Base-by-base conservation (phyloP, 1,140 invertebrate species). In the Delia radicum region DNA sequence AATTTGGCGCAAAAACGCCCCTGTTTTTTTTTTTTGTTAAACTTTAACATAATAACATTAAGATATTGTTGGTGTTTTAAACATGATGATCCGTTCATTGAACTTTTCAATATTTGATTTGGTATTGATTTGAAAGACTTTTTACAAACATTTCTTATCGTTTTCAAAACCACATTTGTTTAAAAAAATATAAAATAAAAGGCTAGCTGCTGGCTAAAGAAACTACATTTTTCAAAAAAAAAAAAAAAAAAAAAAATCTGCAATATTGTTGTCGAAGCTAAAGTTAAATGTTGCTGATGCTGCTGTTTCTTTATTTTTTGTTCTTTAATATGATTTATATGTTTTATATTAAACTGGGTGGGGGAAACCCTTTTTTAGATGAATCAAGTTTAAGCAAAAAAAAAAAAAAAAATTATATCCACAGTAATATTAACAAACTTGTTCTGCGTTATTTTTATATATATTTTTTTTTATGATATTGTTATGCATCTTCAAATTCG, bases 1-100 rank as follows among this genome's bases (percentile, higher is more conserved):
- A 46, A 73, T 65, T 63, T 67, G 61, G 71, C 71, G 72, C 71
- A 76, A 75, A 48, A 65, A 76, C 75, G 71, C 75, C 75, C 71
- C 33, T 76, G 31, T 48, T n/a, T 73, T 46, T 37, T 0, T 18
- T 10, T 15, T 26, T 65, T 28, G 10, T 28, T 2, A 65, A 15
- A 13, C 13, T 5, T 5, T n/a, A n/a, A n/a, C n/a, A n/a, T n/a
- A n/a, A n/a, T n/a, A n/a, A n/a, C n/a, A n/a, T n/a, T n/a, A n/a
- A n/a, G n/a, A n/a, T n/a, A n/a, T n/a, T n/a, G n/a, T n/a, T n/a
- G n/a, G n/a, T n/a, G n/a, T n/a, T n/a, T n/a, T n/a, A n/a, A n/a
- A 26, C 7, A 63, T 29, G 72, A 61, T 61, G 18, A 73, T 61
- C 48, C 72, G 72, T 73, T 73, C 72, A 73, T 37, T 73, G 72